Base-by-base conservation (phyloP, 1,140 invertebrate species). In the Vanessa tameamea region DNA sequence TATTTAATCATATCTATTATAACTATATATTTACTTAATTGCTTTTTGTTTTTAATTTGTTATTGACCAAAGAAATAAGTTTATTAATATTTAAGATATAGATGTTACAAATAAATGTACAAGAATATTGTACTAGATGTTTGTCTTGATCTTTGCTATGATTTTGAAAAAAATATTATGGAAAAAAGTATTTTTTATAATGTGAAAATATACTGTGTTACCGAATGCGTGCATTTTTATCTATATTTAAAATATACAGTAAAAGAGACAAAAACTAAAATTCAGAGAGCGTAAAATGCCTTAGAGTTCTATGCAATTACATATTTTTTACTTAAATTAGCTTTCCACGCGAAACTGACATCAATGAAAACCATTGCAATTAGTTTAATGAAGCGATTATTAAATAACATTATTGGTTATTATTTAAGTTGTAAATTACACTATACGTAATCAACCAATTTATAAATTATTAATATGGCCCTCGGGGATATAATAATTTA, bases 331-430 rank as follows among this genome's bases (percentile, higher is more conserved):
- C 37, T 11, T 64, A 43, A 64, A 37, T 61, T 61, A 9, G 16
- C 51, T 61, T 53, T 23, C 9, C 61, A 64, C 61, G 61, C 61
- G 20, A 64, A 64, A 37, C 61, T 47, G 15, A 64, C 61, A 43
- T 64, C 61, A 64, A 64, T 23, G 53, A 6, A 57, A 43, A 64
- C 31, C 37, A 43, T 15, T 53, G 61, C 16, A 64, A 64, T 64
- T 64, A 63, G 61, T 64, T 37, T 64, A 64, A 43, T 64, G 61
- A 43, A 43, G 61, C 37, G 31, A 13, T 12, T 31, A n/a, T 9
- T 57, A 12, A 57, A 23, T 57, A 23, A 57, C n/a, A 13, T 57
- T 23, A 23, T 57, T 23, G 9, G 20, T 57, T 23, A 57, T 57
- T 57, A 9, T 57, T 26, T 20, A 23, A 3, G 3, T 57, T 57